Evolutionary conservation across 2,888 invertebrate genomes (phyloP).

Genomic region (Chirona hameri): DNA sequence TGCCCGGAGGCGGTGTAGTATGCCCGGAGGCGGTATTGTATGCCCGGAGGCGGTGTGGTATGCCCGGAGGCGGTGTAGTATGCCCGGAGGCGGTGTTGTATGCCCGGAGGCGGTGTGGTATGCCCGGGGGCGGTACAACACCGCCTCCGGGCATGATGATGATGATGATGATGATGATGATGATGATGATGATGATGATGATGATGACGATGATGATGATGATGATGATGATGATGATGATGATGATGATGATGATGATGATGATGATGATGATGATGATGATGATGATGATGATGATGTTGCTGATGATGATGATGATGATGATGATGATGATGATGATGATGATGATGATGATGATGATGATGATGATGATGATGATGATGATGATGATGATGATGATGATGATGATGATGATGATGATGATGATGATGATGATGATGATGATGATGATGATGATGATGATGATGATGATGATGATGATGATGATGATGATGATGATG

Average conservation of each 20-base stretch:
- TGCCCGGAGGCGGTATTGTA: too few species aligned
- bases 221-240: slow-evolving; percentile 22
- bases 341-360: slow-evolving; percentile 22
- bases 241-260: slow-evolving; percentile 22
- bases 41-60: too few species aligned
- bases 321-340: slow-evolving; percentile 22
- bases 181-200: not conserved
- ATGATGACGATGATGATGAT: slow-evolving; percentile 11
- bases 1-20: too few species aligned
- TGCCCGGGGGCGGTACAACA: too few species aligned
- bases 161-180: not conserved
- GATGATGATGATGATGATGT: too few species aligned
- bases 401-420: slow-evolving; percentile 22
- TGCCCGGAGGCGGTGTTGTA: too few species aligned
- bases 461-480: slow-evolving; percentile 22
- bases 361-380: slow-evolving; percentile 12
- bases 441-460: slow-evolving; percentile 22
- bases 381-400: slow-evolving; percentile 22
- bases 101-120: too few species aligned
- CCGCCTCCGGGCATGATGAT: too few species aligned
- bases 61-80: too few species aligned
- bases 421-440: slow-evolving; percentile 22
- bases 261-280: slow-evolving; percentile 22
- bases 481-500: slow-evolving; percentile 10
- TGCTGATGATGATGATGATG: too few species aligned